Percentiles rank a stretch among this genome's conserved stretches.
phyloP scores from a whole-genome alignment of 2,888 invertebrate species.

The Rosalia funebris region DNA sequence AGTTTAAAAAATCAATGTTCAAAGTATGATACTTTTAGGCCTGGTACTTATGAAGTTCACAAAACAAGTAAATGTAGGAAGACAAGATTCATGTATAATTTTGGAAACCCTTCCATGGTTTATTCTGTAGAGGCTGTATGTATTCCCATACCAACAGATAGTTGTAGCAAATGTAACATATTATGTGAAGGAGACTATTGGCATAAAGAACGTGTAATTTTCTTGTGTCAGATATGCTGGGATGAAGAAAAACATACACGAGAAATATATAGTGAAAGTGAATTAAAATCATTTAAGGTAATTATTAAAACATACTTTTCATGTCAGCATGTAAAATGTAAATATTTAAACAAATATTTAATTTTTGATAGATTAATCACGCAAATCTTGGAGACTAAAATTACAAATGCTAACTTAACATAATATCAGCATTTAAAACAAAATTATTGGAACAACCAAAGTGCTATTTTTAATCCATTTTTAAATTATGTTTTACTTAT shows the following conservation, averaged over 20 bases:
- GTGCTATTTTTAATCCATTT: too few species aligned
- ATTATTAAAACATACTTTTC: too few species aligned
- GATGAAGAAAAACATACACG: conserved; percentile 55
- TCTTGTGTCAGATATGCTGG: conserved; percentile 65
- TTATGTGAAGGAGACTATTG: conserved; percentile 66
- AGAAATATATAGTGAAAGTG: conserved; percentile 52
- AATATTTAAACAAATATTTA: too few species aligned
- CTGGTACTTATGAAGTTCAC: conserved; percentile 52
- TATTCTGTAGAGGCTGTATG: conserved; percentile 64
- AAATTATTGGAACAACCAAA: too few species aligned
- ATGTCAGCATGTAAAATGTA: too few species aligned
- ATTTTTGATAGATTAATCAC: too few species aligned
- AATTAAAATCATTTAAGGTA: conserved; percentile 55
- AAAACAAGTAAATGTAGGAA: conserved; percentile 47
- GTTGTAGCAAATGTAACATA: conserved; percentile 62
- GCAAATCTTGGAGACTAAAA: too few species aligned
- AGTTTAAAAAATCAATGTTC: too few species aligned
- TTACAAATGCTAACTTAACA: too few species aligned
- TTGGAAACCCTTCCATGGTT: conserved; percentile 61
- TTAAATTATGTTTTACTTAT: too few species aligned
- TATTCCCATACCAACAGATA: conserved; percentile 58
- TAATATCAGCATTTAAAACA: too few species aligned
- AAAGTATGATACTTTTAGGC: conserved; percentile 51
- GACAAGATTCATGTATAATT: conserved; percentile 61
- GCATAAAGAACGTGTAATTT: conserved; percentile 59